phyloP scores from a whole-genome alignment of 2,888 invertebrate genomes.

The Drosophila atripex region DNA sequence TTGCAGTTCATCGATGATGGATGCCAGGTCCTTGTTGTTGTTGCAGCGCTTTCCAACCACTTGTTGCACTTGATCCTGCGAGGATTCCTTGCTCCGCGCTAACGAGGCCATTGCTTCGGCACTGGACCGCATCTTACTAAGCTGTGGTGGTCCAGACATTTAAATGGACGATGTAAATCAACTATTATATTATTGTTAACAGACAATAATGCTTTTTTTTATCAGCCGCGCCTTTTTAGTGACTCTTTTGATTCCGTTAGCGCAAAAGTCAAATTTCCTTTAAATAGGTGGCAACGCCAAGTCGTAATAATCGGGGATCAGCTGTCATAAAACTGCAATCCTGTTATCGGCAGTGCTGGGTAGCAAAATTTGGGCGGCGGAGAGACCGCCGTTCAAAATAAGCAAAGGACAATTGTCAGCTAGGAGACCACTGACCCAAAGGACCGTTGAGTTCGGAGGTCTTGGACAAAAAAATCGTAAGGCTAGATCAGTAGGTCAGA shows the following conservation, averaged over 20 bases:
- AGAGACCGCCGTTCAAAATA: too few species aligned
- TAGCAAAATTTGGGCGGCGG: too few species aligned
- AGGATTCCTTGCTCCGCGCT: slow-evolving; percentile 44
- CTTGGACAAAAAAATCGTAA: too few species aligned
- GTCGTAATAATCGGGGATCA: too few species aligned
- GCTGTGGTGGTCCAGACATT: slow-evolving; percentile 30
- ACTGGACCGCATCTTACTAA: slow-evolving; percentile 49
- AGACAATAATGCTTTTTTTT: not conserved
- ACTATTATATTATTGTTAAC: not conserved
- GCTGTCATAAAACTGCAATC: too few species aligned
- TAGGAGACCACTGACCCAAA: too few species aligned
- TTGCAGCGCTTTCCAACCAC: slow-evolving; percentile 19
- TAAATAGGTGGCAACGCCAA: slow-evolving; percentile 59
- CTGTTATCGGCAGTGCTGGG: too few species aligned
- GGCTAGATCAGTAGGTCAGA: too few species aligned
- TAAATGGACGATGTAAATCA: not conserved
- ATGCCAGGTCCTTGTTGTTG: slow-evolving; percentile 48
- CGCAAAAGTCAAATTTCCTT: slow-evolving; percentile 69
- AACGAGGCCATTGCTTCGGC: slow-evolving; percentile 55
- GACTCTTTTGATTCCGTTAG: slow-evolving; percentile 58
- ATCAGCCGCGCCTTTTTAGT: slow-evolving; percentile 49
- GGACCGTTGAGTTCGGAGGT: too few species aligned
- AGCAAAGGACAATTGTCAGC: too few species aligned
- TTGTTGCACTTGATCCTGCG: slow-evolving; percentile 41
- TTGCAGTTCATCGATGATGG: slow-evolving; percentile 77